A percentile compares a stretch with the other conserved stretches of the same genome.
phyloP scores from a whole-genome alignment of 2,888 invertebrate genomes.

The Drosophila diplacantha region DNA sequence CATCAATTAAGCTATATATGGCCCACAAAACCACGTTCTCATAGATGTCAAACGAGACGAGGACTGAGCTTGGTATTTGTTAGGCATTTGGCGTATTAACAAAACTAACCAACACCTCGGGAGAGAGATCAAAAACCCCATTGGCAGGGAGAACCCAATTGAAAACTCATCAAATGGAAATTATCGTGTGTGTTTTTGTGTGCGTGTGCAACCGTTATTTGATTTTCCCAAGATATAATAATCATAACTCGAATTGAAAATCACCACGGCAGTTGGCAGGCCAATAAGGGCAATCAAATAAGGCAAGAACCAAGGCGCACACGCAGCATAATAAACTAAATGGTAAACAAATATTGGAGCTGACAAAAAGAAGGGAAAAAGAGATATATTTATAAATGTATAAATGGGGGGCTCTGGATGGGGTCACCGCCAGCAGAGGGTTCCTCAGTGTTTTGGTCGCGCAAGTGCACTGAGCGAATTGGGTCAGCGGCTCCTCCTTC shows the following conservation, averaged over 20 bases:
- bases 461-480: slow-evolving; percentile 42
- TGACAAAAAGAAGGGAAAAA: slow-evolving; percentile 24
- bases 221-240: slow-evolving; percentile 70
- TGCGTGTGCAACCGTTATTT: slow-evolving; percentile 60
- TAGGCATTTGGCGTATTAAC: slow-evolving; percentile 49
- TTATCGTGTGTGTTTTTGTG: slow-evolving; percentile 47
- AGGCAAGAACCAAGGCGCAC: slow-evolving; percentile 49
- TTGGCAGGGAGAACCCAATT: slow-evolving; percentile 44
- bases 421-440: slow-evolving; percentile 15
- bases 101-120: slow-evolving; percentile 60
- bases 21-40: slow-evolving; percentile 41
- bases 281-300: slow-evolving; percentile 73
- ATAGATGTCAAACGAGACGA: slow-evolving; percentile 30
- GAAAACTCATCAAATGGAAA: slow-evolving; percentile 68
- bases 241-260: slow-evolving; percentile 70
- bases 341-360: slow-evolving; percentile 67
- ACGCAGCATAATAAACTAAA: slow-evolving; percentile 69
- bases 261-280: slow-evolving; percentile 45
- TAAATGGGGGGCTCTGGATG: slow-evolving; percentile 8
- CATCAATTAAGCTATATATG: slow-evolving; percentile 29
- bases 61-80: slow-evolving; percentile 46
- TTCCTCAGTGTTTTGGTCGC: slow-evolving; percentile 37
- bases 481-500: slow-evolving; percentile 29
- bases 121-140: slow-evolving; percentile 67
- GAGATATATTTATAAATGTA: background rate